Evolutionary conservation across 2,888 invertebrate species (phyloP), one percentile per base, ranked within the genome.

Genomic region (Cephonodes hylas): DNA sequence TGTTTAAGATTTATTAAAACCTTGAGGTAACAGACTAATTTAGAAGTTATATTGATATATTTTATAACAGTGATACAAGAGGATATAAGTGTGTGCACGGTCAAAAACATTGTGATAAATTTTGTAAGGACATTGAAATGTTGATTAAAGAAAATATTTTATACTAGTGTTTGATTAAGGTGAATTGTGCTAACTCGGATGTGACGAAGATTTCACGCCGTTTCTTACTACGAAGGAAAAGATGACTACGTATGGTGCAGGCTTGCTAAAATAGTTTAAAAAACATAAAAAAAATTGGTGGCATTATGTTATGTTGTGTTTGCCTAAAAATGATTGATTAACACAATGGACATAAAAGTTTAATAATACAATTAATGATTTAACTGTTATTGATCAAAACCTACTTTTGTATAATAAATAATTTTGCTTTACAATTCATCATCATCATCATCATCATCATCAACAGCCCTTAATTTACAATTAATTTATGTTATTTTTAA

Each of bases 51-150:
- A 38, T 38, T 15, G n/a, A 27, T 15, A 15, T 25, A 48, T 20
- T 20, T 44, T 27, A n/a, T n/a, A 13, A 1, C 6, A 10, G 7
- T n/a, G n/a, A n/a, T n/a, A n/a, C 2, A 44, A 8, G 25, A 31
- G 15, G 18, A 31, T 44, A 44, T 8, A 18, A 18, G 31, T 53
- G 27, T 53, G 31, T 31, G 31, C 15, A 27, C 18, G 10, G 48
- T 27, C 13, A 27, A 27, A 18, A 53, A 18, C 31, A 31, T 31
- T 53, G 31, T 53, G 31, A 53, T 53, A 53, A 15, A 27, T 53
- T 53, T 53, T 31, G 53, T 53, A 53, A 31, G 53, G 53, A 53
- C 31, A 53, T 15, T 53, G 8, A 38, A 46, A 25, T 46, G n/a
- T n/a, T n/a, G n/a, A n/a, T n/a, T n/a, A n/a, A n/a, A n/a, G 23